Conservation (phyloP, 2,797 vertebrate species). For the Bothrops alternatus region DNA sequence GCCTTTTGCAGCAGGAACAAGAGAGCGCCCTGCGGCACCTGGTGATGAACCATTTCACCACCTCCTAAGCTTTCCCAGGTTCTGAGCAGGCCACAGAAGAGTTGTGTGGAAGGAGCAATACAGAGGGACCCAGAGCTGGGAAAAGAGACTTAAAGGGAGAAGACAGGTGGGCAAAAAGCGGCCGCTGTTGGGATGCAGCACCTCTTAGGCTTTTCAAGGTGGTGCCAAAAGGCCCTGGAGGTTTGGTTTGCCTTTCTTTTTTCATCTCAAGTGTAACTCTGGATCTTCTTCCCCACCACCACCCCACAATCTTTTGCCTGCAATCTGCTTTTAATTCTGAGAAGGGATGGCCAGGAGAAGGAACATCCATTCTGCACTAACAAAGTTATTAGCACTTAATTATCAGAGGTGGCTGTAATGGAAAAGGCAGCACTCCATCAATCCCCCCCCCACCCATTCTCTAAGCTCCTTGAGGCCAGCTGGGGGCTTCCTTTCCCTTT, state of each 20-base stretch:
- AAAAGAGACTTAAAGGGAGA: not conserved
- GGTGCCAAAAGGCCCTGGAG: not conserved
- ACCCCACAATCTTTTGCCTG: conserved; percentile 15
- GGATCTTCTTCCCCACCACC: fast-evolving
- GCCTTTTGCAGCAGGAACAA: not conserved
- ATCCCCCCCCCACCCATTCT: conserved; percentile 41
- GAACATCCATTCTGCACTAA: conserved; percentile 69
- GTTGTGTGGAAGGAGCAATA: not conserved
- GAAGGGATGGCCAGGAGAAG: conserved; percentile 63
- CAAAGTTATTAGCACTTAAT: conserved; percentile 71
- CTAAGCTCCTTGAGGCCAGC: conserved; percentile 22
- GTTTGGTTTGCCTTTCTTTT: not conserved
- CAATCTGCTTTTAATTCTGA: conserved; percentile 62
- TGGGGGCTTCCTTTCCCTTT: not conserved
- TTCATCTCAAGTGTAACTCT: not conserved
- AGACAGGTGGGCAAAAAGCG: not conserved
- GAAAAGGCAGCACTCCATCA: conserved; percentile 60
- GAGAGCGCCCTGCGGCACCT: too few relatives aligned
- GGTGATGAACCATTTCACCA: too few relatives aligned
- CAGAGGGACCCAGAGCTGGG: not conserved
- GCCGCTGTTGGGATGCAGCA: not conserved
- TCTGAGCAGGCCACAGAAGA: not conserved
- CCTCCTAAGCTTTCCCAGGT: not conserved
- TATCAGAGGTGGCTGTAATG: conserved; percentile 67
- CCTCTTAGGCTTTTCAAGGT: not conserved